phyloP scores from a whole-genome alignment of 2,113 vertebrate species.

The Antigone vipio region DNA sequence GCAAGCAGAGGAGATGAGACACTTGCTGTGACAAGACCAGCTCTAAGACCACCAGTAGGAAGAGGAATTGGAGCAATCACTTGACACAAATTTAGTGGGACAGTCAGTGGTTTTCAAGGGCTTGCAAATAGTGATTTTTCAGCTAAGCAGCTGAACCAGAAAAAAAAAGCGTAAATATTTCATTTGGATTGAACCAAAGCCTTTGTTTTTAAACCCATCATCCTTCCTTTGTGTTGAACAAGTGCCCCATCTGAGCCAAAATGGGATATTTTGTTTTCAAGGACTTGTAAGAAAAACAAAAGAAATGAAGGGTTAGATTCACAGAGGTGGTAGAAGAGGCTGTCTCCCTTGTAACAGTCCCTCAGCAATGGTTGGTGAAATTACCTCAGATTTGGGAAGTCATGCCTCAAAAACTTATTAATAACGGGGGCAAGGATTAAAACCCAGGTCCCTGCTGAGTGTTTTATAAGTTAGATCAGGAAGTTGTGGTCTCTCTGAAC shows the following conservation, averaged over 20 bases:
- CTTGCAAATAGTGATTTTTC: conserved; percentile 6
- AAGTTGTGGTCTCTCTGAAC: neutral
- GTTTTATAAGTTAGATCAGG: neutral
- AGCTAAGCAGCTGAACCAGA: conserved; percentile 6
- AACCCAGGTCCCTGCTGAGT: neutral
- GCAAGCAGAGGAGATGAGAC: neutral
- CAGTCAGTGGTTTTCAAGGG: neutral
- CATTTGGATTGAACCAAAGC: neutral
- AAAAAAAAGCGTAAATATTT: conserved; percentile 6
- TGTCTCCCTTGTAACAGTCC: neutral
- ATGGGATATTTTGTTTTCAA: neutral
- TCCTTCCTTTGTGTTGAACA: neutral
- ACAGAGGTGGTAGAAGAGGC: neutral
- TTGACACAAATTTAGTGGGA: conserved; percentile 14
- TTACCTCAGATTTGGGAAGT: neutral
- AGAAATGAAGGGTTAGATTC: neutral
- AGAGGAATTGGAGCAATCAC: neutral
- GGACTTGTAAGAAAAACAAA: neutral
- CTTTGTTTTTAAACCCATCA: neutral
- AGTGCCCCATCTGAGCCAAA: neutral
- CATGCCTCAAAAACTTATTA: neutral
- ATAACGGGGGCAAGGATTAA: neutral
- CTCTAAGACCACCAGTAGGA: neutral
- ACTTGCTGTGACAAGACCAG: neutral
- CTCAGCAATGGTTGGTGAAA: neutral